A percentile compares a stretch with the other conserved stretches of the same genome.
These are phyloP conservation scores for Cerastis leucographa DNA, from an alignment of 2,888 invertebrate genomes.

Conservation along the genomic window DNA sequence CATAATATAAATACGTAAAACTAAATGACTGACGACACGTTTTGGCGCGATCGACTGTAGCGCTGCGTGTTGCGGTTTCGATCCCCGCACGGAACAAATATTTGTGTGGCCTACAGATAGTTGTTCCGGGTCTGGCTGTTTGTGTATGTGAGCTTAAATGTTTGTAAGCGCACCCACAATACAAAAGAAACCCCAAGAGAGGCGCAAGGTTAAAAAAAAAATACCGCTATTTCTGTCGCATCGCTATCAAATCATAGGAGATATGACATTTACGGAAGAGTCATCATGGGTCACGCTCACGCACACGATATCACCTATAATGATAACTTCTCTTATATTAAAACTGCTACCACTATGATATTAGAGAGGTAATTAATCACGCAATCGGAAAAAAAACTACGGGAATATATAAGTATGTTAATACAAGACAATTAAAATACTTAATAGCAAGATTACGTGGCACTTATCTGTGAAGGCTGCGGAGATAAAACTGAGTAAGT, in stretches of 20 bases:
- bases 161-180: too few relatives aligned
- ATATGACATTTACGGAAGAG: slow-evolving; percentile 9
- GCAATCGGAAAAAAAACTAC: slow-evolving; percentile 41
- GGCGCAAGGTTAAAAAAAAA: too few relatives aligned
- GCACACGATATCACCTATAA: slow-evolving; percentile 15
- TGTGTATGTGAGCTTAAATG: too few relatives aligned
- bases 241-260: not conserved
- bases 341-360: slow-evolving; percentile 1
- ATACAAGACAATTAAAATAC: slow-evolving; percentile 27
- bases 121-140: too few relatives aligned
- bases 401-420: slow-evolving; percentile 6
- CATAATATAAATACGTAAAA: not conserved
- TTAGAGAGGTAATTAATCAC: slow-evolving; percentile 27
- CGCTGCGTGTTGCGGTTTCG: too few relatives aligned
- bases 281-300: slow-evolving; percentile 4
- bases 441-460: slow-evolving; percentile 17
- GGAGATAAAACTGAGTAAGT: not conserved
- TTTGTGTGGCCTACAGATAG: too few relatives aligned
- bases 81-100: too few relatives aligned
- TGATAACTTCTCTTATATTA: slow-evolving; percentile 8
- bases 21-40: slow-evolving; percentile 1
- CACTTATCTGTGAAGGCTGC: slow-evolving; percentile 22
- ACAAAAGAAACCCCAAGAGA: too few relatives aligned
- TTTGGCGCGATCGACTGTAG: too few relatives aligned
- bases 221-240: not conserved